Conservation (phyloP, 2,797 vertebrate genomes). For the Malacoraja senta region DNA sequence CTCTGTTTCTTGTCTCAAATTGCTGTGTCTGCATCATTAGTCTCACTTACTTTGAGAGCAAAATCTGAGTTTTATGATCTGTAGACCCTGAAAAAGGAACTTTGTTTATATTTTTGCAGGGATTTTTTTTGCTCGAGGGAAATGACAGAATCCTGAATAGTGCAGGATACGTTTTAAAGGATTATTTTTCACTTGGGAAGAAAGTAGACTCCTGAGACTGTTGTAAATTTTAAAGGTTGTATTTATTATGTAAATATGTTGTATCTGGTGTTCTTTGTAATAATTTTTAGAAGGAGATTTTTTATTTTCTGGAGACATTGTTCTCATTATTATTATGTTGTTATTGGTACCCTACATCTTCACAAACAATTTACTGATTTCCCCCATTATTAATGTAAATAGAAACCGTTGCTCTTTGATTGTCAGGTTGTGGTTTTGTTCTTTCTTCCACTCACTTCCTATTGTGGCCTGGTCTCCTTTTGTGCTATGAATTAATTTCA, state of each 20-base stretch:
- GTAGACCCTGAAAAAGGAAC: conserved; percentile 42
- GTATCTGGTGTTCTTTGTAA: not conserved
- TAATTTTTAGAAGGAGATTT: not conserved
- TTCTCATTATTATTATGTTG: not conserved
- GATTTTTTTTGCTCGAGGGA: not conserved
- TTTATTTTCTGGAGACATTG: not conserved
- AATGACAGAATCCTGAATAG: not conserved
- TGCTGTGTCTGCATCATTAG: not conserved
- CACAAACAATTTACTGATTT: not conserved
- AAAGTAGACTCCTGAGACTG: not conserved
- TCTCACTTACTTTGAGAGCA: not conserved
- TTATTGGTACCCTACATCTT: not conserved
- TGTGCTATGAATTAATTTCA: conserved; percentile 16
- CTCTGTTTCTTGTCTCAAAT: not conserved
- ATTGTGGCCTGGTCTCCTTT: conserved; percentile 3
- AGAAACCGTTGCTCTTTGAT: conserved; percentile 4
- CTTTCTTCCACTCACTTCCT: not conserved
- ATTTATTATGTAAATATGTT: not conserved
- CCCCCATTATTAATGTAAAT: not conserved
- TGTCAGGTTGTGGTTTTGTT: conserved; percentile 4
- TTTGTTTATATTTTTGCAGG: conserved; percentile 41
- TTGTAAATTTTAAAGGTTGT: conserved; percentile 13
- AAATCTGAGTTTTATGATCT: not conserved
- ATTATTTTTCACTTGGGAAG: conserved; percentile 24
- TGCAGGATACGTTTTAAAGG: not conserved